Evolutionary conservation across 2,113 vertebrate genomes (phyloP), one percentile per base, ranked within the genome.

Genomic region (Thalassoma bifasciatum): DNA sequence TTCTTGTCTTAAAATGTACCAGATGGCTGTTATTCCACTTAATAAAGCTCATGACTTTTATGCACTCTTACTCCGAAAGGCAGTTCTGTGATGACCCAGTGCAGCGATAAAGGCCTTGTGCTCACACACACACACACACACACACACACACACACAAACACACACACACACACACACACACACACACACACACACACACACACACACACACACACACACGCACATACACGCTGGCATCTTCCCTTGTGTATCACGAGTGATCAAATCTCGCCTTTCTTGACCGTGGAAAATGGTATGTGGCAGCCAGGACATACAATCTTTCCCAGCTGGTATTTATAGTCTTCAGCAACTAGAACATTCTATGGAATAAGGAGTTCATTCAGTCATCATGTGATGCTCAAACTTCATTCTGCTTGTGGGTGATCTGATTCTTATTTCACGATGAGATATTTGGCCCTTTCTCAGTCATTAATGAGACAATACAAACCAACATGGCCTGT

Each of bases 291-390:
- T 82, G 26, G 50, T 72, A 72, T 76, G 87, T 86, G 67, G 72
- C 79, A 80, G 85, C 81, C 87, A 84, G 77, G 84, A 87, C 88
- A 80, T 84, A 77, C 87, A 82, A 75, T 86, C 81, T 82, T 74
- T 77, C 60, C 66, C 83, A 76, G 75, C 79, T 82, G 85, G 78
- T 92, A 91, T 91, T 91, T 88, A 89, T 90, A 91, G 88, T 83
- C 74, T 51, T 82, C 63, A 36, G 82, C 82, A 84, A 75, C 72
- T 83, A 80, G 82, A 88, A 86, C 78, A 81, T 85, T 90, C 34
- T 86, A 82, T 86, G 84, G 88, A 90, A 91, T 88, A 86, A 83
- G 89, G 84, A 88, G 85, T 88, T 84, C 81, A 84, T 88, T 88
- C 83, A 89, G 87, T 89, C 84, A 87, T 88, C 88, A 90, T 85